phyloP scores from a whole-genome alignment of 1,140 invertebrate species.

The Drosophila seguyi region DNA sequence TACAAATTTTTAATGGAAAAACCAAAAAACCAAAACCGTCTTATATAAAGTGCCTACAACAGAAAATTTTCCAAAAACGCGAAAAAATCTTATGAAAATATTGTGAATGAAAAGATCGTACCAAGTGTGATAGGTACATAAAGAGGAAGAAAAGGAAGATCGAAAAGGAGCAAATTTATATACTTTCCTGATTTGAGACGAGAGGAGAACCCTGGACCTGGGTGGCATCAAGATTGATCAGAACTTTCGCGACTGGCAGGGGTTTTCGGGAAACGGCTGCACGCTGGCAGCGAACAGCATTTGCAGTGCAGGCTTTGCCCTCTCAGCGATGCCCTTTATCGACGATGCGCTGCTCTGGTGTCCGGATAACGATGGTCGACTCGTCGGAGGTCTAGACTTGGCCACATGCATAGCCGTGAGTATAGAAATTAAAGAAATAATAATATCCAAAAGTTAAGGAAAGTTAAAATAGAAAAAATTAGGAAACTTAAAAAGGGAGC shows the following conservation, averaged over 20 bases:
- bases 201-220: constrained; percentile 54
- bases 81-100: constrained; percentile 49
- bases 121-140: constrained; percentile 39
- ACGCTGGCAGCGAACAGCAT: constrained; percentile 87
- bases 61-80: constrained; percentile 19
- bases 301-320: constrained; percentile 87
- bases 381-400: constrained; percentile 90
- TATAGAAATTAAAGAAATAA: constrained; percentile 23
- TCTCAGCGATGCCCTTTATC: constrained; percentile 96
- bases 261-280: constrained; percentile 64
- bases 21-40: constrained; percentile 76
- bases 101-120: constrained; percentile 55
- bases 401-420: constrained; percentile 93
- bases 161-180: too few relatives aligned
- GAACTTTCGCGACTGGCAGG: constrained; percentile 48
- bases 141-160: background rate
- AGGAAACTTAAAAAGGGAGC: too few relatives aligned
- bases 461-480: too few relatives aligned
- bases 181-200: constrained; percentile 29
- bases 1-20: constrained; percentile 46
- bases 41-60: constrained; percentile 72
- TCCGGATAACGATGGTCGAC: constrained; percentile 95
- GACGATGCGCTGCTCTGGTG: constrained; percentile 96
- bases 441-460: too few relatives aligned
- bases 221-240: constrained; percentile 50